Evolutionary conservation across 2,888 invertebrate genomes (phyloP).

Genomic region (Elmis aenea): DNA sequence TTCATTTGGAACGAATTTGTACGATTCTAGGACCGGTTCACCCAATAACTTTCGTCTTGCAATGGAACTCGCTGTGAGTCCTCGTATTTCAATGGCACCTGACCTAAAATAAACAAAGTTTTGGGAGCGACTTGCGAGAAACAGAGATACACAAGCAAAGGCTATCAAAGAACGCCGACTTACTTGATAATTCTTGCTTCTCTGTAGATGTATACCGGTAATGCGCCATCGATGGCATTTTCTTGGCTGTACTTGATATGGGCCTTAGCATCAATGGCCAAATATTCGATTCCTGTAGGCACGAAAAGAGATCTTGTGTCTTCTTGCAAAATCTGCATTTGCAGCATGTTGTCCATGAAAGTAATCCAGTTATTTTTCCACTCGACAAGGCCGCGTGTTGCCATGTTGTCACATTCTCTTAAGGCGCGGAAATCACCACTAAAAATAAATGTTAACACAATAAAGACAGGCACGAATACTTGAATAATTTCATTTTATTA

Average conservation of each 20-base stretch:
- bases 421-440: constrained; percentile 31
- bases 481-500: too few relatives aligned
- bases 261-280: constrained; percentile 19
- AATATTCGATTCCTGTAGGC: constrained; percentile 49
- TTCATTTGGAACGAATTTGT: constrained; percentile 64
- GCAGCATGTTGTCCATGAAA: constrained; percentile 86
- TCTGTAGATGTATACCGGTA: constrained; percentile 43
- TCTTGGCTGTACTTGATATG: constrained; percentile 23
- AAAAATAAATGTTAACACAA: too few relatives aligned
- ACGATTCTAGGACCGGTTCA: constrained; percentile 75
- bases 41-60: constrained; percentile 64
- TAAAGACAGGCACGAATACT: too few relatives aligned
- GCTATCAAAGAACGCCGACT: too few relatives aligned
- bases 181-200: constrained; percentile 35
- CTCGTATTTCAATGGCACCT: constrained; percentile 74
- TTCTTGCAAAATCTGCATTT: constrained; percentile 65
- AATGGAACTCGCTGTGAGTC: constrained; percentile 71
- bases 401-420: constrained; percentile 24
- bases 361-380: constrained; percentile 86
- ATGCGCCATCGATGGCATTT: constrained; percentile 24
- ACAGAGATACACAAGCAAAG: too few relatives aligned
- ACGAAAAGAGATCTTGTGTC: constrained; percentile 65
- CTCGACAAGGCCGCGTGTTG: constrained; percentile 49
- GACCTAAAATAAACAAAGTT: too few relatives aligned
- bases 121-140: too few relatives aligned